A percentile compares a stretch with the other conserved stretches of the same genome.
Conservation (phyloP, 2,797 vertebrate genomes). For the Phataginus tetradactyla region DNA sequence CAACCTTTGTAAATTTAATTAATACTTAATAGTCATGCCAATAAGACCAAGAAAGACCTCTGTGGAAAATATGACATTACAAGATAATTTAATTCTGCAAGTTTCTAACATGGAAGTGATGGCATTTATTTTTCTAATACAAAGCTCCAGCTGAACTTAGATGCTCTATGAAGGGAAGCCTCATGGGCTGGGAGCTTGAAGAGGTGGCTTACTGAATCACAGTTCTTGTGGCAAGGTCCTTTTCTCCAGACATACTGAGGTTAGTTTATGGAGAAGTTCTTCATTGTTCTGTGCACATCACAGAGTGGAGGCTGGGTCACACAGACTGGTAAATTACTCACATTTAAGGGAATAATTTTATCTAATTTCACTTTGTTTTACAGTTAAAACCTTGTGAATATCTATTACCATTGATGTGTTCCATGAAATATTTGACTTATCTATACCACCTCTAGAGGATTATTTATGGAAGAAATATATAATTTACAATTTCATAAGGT, state of each 20-base stretch:
- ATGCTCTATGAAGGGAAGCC: neutral
- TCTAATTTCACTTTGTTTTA: neutral
- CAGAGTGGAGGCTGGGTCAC: rapidly evolving
- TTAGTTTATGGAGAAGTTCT: neutral
- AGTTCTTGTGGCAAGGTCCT: rapidly evolving
- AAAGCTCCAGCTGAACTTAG: neutral
- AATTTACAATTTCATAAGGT: slow-evolving; percentile 12
- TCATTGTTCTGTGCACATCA: neutral
- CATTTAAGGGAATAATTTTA: neutral
- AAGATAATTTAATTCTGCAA: neutral
- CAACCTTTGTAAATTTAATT: neutral
- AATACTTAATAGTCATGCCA: neutral
- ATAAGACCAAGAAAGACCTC: neutral
- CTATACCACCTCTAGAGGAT: neutral
- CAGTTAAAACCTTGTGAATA: neutral
- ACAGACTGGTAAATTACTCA: neutral
- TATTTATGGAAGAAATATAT: neutral
- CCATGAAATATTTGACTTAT: neutral
- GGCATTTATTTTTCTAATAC: neutral
- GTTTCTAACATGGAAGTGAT: neutral
- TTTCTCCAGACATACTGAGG: neutral
- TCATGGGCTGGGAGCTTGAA: rapidly evolving
- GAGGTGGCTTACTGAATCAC: neutral
- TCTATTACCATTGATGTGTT: neutral
- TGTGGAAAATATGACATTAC: neutral